A percentile compares a stretch with the other conserved stretches of the same genome.
Evolutionary conservation across 2,113 vertebrate species (phyloP).

Genomic region (Nesogale talazaci): DNA sequence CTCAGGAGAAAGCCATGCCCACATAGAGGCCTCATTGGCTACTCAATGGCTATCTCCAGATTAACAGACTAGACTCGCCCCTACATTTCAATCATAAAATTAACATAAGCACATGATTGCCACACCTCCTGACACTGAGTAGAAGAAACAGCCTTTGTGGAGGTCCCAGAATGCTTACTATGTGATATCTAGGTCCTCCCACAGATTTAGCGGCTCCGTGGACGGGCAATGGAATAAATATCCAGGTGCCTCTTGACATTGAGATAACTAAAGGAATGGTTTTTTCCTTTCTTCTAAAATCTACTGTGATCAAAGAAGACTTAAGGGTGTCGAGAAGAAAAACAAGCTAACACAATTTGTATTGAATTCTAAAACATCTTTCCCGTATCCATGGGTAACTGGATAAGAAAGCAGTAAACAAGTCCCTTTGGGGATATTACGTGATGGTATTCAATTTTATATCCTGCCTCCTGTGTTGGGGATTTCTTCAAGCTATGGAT

Average conservation of each 20-base stretch:
- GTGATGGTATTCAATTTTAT: conserved; percentile 67
- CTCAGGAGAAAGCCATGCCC: too few relatives aligned
- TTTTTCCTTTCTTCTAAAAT: conserved; percentile 68
- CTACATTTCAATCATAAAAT: too few relatives aligned
- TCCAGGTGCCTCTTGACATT: conserved; percentile 51
- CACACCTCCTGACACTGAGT: conserved; percentile 28
- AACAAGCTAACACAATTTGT: conserved; percentile 79
- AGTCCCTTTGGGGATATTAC: conserved; percentile 74
- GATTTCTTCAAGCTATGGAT: conserved; percentile 55
- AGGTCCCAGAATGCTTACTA: conserved; percentile 20
- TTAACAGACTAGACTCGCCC: too few relatives aligned
- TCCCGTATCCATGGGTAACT: conserved; percentile 65
- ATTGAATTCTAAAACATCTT: conserved; percentile 61
- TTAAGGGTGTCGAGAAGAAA: conserved; percentile 74
- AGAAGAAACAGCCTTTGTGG: conserved; percentile 29
- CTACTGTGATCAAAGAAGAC: conserved; percentile 75
- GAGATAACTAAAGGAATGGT: conserved; percentile 52
- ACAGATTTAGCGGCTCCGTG: conserved; percentile 53
- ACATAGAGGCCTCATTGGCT: too few relatives aligned
- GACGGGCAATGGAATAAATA: conserved; percentile 45
- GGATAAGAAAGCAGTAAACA: conserved; percentile 72
- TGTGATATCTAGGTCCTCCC: conserved; percentile 46
- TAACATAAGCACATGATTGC: too few relatives aligned
- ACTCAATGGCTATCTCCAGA: too few relatives aligned
- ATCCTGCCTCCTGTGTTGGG: conserved; percentile 54